These are phyloP conservation scores for Ormyrus pomaceus DNA, from an alignment of 2,888 invertebrate genomes.

Conservation along the genomic window DNA sequence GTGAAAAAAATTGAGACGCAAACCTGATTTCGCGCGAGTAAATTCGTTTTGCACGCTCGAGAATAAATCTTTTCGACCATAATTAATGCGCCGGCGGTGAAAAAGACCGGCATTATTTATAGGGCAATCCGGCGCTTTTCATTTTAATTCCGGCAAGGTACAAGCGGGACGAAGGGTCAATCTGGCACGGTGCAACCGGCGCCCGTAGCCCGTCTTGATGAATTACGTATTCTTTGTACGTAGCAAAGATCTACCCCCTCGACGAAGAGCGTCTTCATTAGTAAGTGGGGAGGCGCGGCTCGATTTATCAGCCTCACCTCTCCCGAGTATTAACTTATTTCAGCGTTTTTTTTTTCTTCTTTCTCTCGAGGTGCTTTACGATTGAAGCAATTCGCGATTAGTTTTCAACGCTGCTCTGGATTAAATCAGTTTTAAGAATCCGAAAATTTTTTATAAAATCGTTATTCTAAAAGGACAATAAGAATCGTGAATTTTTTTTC, in stretches of 20 bases:
- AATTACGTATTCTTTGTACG: conserved; percentile 74
- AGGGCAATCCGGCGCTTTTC: conserved; percentile 5
- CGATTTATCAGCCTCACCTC: conserved; percentile 71
- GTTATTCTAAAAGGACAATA: too few species aligned
- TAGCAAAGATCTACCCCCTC: conserved; percentile 73
- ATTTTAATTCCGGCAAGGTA: conserved; percentile 4
- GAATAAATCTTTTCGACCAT: background rate
- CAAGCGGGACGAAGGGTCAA: conserved; percentile 31
- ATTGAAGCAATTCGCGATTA: background rate
- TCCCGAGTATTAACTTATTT: conserved; percentile 35
- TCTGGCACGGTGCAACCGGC: conserved; percentile 34
- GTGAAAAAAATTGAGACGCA: background rate
- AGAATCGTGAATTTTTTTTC: too few species aligned
- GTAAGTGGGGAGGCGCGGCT: conserved; percentile 67
- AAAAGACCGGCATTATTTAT: background rate
- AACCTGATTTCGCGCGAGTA: too few species aligned
- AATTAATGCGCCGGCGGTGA: background rate
- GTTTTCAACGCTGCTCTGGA: too few species aligned
- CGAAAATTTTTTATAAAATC: too few species aligned
- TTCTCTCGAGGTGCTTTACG: conserved; percentile 20
- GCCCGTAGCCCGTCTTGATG: conserved; percentile 40
- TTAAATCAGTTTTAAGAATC: too few species aligned
- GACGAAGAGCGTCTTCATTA: conserved; percentile 75
- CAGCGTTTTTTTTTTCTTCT: conserved; percentile 60
- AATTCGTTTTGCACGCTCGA: background rate